A percentile compares a stretch with the other conserved stretches of the same genome.
phyloP scores from a whole-genome alignment of 2,888 invertebrate genomes.

The Nomada fabriciana region DNA sequence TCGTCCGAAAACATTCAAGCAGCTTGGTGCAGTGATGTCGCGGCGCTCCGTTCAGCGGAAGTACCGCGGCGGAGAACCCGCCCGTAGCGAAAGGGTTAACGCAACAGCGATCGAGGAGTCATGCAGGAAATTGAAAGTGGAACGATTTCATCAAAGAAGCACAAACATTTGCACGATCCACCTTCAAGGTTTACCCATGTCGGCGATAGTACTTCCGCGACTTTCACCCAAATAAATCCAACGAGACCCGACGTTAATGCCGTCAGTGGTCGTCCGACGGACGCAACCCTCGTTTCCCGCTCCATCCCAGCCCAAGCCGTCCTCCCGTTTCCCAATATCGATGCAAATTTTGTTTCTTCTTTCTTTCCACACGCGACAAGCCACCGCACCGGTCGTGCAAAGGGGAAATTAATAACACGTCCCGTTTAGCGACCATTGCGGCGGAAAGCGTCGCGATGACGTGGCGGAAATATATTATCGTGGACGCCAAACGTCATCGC shows the following conservation, averaged over 20 bases:
- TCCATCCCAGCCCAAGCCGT: neutral
- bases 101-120: too few relatives aligned
- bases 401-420: constrained; percentile 49
- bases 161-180: too few relatives aligned
- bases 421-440: constrained; percentile 16
- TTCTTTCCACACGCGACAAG: neutral
- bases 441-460: constrained; percentile 13
- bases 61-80: too few relatives aligned
- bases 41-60: too few relatives aligned
- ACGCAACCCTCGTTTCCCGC: constrained; percentile 9
- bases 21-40: too few relatives aligned
- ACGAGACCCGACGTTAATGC: neutral
- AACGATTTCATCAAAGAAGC: too few relatives aligned
- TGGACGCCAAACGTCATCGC: constrained; percentile 45
- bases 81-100: too few relatives aligned
- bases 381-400: neutral
- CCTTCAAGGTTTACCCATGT: too few relatives aligned
- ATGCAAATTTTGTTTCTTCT: constrained; percentile 48
- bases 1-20: too few relatives aligned
- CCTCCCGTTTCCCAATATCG: constrained; percentile 46
- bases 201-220: too few relatives aligned
- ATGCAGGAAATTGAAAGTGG: too few relatives aligned
- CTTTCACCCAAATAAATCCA: neutral
- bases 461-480: constrained; percentile 49
- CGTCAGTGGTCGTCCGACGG: neutral